Conservation (phyloP, 2,888 invertebrate species). For the Campoletis raptor region DNA sequence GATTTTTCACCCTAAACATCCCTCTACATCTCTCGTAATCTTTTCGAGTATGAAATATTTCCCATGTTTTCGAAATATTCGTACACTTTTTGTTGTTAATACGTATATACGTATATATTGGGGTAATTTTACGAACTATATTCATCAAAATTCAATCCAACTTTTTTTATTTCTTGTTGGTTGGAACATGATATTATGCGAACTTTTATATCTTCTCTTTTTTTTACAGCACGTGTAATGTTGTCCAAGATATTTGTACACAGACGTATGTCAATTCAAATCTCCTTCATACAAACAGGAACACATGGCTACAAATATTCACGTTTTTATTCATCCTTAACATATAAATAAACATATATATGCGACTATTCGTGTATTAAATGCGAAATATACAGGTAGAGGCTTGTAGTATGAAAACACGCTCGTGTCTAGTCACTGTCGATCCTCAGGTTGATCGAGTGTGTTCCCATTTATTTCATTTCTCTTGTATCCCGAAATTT, state of each 20-base stretch:
- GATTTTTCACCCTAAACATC: conserved; percentile 51
- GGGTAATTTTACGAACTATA: background rate
- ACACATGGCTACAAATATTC: conserved; percentile 12
- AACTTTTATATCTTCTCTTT: background rate
- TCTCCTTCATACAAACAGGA: conserved; percentile 3
- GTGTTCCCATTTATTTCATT: conserved; percentile 43
- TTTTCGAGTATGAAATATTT: conserved; percentile 35
- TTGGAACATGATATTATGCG: background rate
- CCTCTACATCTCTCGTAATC: conserved; percentile 29
- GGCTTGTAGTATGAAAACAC: conserved; percentile 20
- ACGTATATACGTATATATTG: background rate
- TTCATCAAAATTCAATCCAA: conserved; percentile 32
- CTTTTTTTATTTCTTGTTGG: background rate
- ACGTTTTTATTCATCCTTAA: background rate
- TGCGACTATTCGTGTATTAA: background rate
- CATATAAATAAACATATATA: background rate
- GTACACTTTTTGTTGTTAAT: background rate
- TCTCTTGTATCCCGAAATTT: conserved; percentile 21
- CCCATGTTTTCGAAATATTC: background rate
- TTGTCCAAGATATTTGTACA: background rate
- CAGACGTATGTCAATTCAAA: conserved; percentile 42
- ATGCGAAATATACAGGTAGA: background rate
- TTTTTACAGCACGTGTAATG: background rate
- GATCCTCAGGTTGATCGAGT: conserved; percentile 53
- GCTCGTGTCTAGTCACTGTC: conserved; percentile 51